Conservation (phyloP, 1,140 invertebrate species). For the Mya arenaria region DNA sequence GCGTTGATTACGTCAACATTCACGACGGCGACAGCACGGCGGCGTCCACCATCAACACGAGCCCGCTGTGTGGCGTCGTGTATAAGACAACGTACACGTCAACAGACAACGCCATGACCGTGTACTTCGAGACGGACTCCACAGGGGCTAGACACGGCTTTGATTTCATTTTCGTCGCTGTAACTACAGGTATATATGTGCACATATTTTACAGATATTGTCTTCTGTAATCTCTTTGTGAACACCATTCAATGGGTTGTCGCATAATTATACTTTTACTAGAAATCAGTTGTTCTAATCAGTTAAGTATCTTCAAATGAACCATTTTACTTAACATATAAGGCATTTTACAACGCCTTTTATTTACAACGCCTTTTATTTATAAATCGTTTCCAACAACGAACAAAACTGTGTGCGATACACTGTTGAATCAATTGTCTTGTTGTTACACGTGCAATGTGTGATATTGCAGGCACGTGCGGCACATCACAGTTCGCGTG, state of each 20-base stretch:
- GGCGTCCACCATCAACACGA: background rate
- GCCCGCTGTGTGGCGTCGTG: conserved; percentile 22
- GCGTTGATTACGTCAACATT: conserved; percentile 43
- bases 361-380: no score
- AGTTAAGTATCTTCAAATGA: no score
- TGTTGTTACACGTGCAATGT: no score
- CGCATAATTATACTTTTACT: no score
- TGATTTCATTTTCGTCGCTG: conserved; percentile 34
- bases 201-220: no score
- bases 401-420: background rate
- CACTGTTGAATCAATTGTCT: background rate
- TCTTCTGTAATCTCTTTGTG: no score
- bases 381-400: background rate
- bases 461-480: conserved; percentile 23
- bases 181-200: conserved; percentile 43
- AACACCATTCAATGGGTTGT: no score
- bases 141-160: conserved; percentile 29
- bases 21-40: conserved; percentile 22
- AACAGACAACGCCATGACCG: background rate
- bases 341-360: no score
- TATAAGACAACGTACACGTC: conserved; percentile 17
- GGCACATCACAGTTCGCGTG: conserved; percentile 50
- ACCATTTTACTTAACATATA: no score
- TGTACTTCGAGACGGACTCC: conserved; percentile 36
- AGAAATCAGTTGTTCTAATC: no score